Base-by-base conservation (phyloP, 2,113 vertebrate species). In the Oreochromis spilurus region DNA sequence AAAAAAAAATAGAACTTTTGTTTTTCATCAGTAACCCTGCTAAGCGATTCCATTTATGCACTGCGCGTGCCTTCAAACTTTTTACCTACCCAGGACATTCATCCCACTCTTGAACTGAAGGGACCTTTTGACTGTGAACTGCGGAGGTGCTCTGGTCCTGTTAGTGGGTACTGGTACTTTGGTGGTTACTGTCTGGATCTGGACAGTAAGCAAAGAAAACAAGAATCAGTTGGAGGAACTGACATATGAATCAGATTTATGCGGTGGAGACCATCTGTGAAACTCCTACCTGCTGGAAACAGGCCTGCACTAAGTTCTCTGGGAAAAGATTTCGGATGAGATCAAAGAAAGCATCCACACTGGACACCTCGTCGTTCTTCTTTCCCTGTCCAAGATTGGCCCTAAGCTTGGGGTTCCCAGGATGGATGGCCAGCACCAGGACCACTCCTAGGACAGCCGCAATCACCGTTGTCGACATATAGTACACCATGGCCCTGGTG, bases 71-170 rank as follows among this genome's bases (percentile, higher is more conserved):
- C 82, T 83, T 81, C 24, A 54, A 24, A 85, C 13, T 29, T 52
- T 87, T 40, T 83, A 89, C 96, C 83, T 96, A 99, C 99, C 99
- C 92, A 99, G 93, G 82, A 99, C 99, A 12, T 99, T 99, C 98
- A 99, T 99, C 89, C 99, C 99, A 50, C 98, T 97, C 94, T 99
- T 99, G 96, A 98, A 99, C 94, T 99, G 97, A 75, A 99, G 97
- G 17, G 97, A 95, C 87, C 98, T 98, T 93, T 98, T 99, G 79
- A 98, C 88, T 9, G 97, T 94, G 91, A 97, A 92, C 90, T 97
- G 97, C 1, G 94, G 94, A 29, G 95, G 96, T 4, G 96, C 96
- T 0, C 82, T 95, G n/a, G 98, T 98, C 80, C 97, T 97, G 21
- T 99, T 98, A 13, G 97, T 96, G 24, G 97, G 93, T 84, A 97